phyloP scores from a whole-genome alignment of 2,797 vertebrate species.

The Sebastes matsubarae region DNA sequence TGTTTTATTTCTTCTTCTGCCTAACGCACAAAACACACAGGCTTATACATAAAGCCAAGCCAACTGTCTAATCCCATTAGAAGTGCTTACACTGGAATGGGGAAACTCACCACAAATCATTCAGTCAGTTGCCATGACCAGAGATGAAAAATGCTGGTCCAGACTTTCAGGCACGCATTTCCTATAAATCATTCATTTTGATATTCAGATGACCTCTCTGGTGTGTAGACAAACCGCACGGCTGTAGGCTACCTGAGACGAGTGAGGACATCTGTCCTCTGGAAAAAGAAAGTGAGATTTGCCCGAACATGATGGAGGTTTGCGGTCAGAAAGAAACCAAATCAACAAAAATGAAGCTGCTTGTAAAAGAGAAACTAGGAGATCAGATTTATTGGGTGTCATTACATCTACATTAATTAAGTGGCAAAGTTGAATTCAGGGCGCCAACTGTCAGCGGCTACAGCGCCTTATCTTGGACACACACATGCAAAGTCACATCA shows the following conservation, averaged over 20 bases:
- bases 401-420: not conserved
- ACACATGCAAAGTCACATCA: conserved; percentile 6
- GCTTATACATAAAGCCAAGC: not conserved
- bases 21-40: not conserved
- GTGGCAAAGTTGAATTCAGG: not conserved
- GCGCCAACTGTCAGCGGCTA: not conserved
- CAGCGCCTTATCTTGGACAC: not conserved
- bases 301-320: not conserved
- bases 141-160: not conserved
- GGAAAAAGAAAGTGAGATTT: not conserved
- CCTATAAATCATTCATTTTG: conserved; percentile 25
- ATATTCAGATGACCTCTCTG: conserved; percentile 26
- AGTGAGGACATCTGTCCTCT: not conserved
- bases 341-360: not conserved
- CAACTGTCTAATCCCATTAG: conserved; percentile 2
- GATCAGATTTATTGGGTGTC: not conserved
- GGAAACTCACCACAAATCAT: not conserved
- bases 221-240: not conserved
- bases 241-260: not conserved
- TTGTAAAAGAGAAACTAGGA: not conserved
- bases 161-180: not conserved
- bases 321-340: not conserved
- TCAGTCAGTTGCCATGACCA: not conserved
- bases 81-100: not conserved
- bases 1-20: not conserved